Evolutionary conservation across 2,888 invertebrate genomes (phyloP), one percentile per base, ranked within the genome.

Genomic region (Spodoptera picta): DNA sequence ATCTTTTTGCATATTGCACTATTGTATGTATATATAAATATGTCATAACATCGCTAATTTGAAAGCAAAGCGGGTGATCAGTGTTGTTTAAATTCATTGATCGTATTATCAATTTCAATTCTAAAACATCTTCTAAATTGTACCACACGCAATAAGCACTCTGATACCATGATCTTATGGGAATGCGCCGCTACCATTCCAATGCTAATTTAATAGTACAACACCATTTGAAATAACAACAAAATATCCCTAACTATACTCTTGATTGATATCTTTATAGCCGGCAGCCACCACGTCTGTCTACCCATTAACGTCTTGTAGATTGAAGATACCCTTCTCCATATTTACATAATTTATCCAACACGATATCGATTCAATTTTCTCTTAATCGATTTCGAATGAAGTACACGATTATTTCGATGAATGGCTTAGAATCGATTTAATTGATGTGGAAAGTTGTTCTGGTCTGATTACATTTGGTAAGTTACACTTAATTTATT

Each of bases 181-280:
- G 82, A 78, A 81, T 77, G 76, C 72, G 72, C 78, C 58, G 79
- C 75, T 85, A 83, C 87, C 85, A 91, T 92, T 92, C 78, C 88
- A 68, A 92, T 92, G 92, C 88, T 90, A 92, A 92, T 92, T 90
- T 91, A 86, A 91, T 88, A 70, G 83, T 82, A 75, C 77, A 72
- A 77, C 70, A 77, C 83, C 82, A 83, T 84, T 84, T 79, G 67
- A 80, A 82, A 79, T 71, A 75, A 77, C 81, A 83, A 84, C 79
- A 75, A 83, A 85, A 82, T 80, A 81, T 72, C 62, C 69, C 73
- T 65, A 69, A 79, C 73, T 72, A 60, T 52, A 64, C 56, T 59
- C 70, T 84, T 92, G 92, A 92, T 92, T 90, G 90, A 92, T 92
- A 92, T 93, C 92, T 93, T 90, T 90, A 92, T 90, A 86, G 89